Conservation (phyloP, 2,113 vertebrate genomes). For the Pteronura brasiliensis region DNA sequence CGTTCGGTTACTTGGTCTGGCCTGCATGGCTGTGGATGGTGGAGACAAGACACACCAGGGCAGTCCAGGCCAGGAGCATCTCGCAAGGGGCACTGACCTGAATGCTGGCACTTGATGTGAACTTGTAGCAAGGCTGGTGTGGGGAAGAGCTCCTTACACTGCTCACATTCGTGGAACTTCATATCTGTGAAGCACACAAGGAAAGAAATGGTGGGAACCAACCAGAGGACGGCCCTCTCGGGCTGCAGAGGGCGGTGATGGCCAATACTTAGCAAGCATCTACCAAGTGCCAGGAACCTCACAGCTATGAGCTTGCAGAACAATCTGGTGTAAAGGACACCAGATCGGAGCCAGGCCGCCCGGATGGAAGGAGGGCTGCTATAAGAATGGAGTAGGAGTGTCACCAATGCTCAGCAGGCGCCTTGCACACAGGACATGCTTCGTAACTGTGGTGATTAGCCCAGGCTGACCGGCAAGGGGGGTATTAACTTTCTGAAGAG, state of each 20-base stretch:
- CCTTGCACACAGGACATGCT: neutral
- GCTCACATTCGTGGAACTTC: constrained; percentile 79
- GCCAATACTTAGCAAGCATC: neutral
- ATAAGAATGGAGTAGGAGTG: neutral
- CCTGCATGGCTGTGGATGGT: neutral
- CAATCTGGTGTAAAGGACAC: neutral
- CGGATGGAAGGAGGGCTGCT: neutral
- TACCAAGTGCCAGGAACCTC: neutral
- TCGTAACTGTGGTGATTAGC: neutral
- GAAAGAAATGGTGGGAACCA: neutral
- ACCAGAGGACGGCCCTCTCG: neutral
- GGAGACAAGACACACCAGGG: rapidly evolving
- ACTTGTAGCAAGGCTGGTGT: constrained; percentile 78
- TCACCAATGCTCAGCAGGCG: neutral
- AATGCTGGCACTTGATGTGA: constrained; percentile 82
- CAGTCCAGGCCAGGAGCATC: neutral
- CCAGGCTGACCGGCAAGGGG: neutral
- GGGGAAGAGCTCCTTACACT: constrained; percentile 81
- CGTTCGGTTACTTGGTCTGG: neutral
- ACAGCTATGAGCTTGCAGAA: rapidly evolving
- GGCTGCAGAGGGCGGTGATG: rapidly evolving
- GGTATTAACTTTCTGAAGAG: neutral
- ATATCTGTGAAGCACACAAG: constrained; percentile 65
- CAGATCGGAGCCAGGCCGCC: neutral
- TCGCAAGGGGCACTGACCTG: constrained; percentile 71